These are phyloP conservation scores for Chrysolina oricalcia DNA, from an alignment of 2,888 invertebrate species.

Conservation along the genomic window DNA sequence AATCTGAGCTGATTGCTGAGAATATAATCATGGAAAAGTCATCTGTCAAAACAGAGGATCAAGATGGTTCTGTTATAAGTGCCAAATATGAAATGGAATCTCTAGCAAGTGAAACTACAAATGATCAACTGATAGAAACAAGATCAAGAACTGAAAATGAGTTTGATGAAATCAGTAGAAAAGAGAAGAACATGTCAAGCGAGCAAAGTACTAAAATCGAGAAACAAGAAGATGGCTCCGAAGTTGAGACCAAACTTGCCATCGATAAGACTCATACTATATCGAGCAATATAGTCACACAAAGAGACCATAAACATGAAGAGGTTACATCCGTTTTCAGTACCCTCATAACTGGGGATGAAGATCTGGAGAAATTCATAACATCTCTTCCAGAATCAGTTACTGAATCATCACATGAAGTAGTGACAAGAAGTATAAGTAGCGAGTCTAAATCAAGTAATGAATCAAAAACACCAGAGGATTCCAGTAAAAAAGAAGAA, in stretches of 20 bases:
- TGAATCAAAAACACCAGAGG: slow-evolving; percentile 74
- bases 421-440: slow-evolving; percentile 69
- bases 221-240: slow-evolving; percentile 58
- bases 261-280: slow-evolving; percentile 54
- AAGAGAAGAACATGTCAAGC: slow-evolving; percentile 51
- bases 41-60: slow-evolving; percentile 20
- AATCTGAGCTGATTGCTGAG: slow-evolving; percentile 42
- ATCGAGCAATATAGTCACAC: slow-evolving; percentile 50
- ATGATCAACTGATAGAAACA: slow-evolving; percentile 54
- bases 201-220: slow-evolving; percentile 60
- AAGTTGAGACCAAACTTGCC: slow-evolving; percentile 55
- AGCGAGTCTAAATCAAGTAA: slow-evolving; percentile 72
- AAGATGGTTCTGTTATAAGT: slow-evolving; percentile 42
- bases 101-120: slow-evolving; percentile 47
- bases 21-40: slow-evolving; percentile 37
- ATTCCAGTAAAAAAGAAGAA: slow-evolving; percentile 68
- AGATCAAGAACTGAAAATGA: slow-evolving; percentile 56
- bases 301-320: slow-evolving; percentile 57
- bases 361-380: slow-evolving; percentile 55
- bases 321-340: slow-evolving; percentile 59
- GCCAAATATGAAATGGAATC: slow-evolving; percentile 49
- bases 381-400: slow-evolving; percentile 51
- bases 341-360: slow-evolving; percentile 42
- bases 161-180: slow-evolving; percentile 55
- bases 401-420: slow-evolving; percentile 59